Evolutionary conservation across 2,797 vertebrate genomes (phyloP), one percentile per base, ranked within the genome.

Genomic region (Argya squamiceps): DNA sequence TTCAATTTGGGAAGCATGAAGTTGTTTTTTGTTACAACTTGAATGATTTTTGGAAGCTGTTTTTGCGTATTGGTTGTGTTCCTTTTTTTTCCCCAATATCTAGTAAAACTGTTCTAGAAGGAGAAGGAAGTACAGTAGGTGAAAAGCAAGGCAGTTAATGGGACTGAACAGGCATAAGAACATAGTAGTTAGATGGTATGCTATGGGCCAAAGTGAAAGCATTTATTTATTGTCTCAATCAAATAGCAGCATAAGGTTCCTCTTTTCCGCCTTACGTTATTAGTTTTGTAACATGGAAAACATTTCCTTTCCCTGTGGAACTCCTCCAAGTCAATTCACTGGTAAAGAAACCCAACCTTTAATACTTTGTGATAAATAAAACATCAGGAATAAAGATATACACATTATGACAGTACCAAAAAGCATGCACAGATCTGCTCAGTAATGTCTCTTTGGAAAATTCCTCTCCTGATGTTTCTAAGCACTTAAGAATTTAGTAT

Each of bases 341-440:
- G 4, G 2, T 80, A 88, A 89, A 67, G 62, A 91, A 93, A 63
- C 39, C 17, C 53, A 88, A 52, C 92, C 89, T 94, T 92, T 93
- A 85, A 92, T 95, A 92, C 63, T 90, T 79, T 20, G 15, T 88
- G 70, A 96, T 96, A 93, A 96, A 97, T 96, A 93, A 97, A 96
- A 94, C 50, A 96, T 93, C 10, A 41, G 55, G 79, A 93, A 76
- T 91, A 85, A 88, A 81, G 84, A 90, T 46, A 77, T 6, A 90
- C 43, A 73, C 73, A 73, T 94, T 88, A 78, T 86, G 82, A 86
- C 27, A 21, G 60, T 84, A 89, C 65, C 53, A 91, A 95, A 91
- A 89, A 88, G 55, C 55, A 36, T 30, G 26, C 65, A 86, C 69
- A 56, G 62, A 75, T 81, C 87, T 91, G 34, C 86, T 96, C 87